These are phyloP conservation scores for Cantharis flavilabris DNA, from an alignment of 2,888 invertebrate species.

Conservation along the genomic window DNA sequence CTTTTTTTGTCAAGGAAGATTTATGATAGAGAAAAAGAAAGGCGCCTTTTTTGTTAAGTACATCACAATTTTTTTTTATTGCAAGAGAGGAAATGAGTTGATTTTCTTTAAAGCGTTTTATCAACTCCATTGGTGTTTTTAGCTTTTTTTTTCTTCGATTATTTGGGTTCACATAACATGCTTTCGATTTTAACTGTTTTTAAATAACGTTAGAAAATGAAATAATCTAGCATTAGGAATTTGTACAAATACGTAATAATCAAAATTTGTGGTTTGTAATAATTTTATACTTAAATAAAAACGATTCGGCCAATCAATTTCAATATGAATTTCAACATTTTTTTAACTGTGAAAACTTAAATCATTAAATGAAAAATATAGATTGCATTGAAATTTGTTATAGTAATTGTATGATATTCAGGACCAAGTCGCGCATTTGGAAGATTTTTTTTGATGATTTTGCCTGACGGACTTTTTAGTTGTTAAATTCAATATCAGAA, in stretches of 20 bases:
- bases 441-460: no score
- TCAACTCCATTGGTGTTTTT: constrained; percentile 47
- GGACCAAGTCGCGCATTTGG: no score
- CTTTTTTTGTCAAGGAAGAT: background rate
- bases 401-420: no score
- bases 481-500: no score
- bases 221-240: background rate
- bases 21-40: background rate
- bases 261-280: background rate
- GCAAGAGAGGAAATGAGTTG: constrained; percentile 19
- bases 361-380: no score
- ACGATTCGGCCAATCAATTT: background rate
- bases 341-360: background rate
- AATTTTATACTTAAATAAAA: background rate
- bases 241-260: background rate
- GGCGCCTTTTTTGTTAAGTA: background rate
- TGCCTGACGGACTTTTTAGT: no score
- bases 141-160: background rate
- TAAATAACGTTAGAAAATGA: background rate
- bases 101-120: constrained; percentile 40
- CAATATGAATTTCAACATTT: background rate
- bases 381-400: no score
- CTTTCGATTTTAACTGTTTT: background rate
- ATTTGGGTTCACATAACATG: background rate
- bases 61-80: background rate